These are phyloP conservation scores for Lithophane socia DNA, from an alignment of 2,888 invertebrate genomes.

Conservation along the genomic window DNA sequence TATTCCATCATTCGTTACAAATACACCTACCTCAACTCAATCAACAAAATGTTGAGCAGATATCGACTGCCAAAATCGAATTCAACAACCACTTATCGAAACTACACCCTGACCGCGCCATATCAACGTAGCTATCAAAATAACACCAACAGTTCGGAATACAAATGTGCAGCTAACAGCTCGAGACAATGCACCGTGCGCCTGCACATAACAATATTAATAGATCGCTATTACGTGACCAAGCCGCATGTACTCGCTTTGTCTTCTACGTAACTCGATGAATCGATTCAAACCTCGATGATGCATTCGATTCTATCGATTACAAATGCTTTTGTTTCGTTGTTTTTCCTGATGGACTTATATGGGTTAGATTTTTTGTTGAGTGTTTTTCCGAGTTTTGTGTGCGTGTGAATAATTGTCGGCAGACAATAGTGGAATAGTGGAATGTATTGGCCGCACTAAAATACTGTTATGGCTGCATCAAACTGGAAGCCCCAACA, in stretches of 20 bases:
- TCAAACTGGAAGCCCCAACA: conserved; percentile 1
- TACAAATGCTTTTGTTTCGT: conserved; percentile 60
- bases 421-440: background rate
- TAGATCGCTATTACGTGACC: conserved; percentile 73
- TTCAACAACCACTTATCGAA: conserved; percentile 9
- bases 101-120: conserved; percentile 6
- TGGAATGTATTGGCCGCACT: background rate
- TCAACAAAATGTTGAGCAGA: background rate
- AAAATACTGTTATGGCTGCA: background rate
- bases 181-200: conserved; percentile 70
- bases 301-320: conserved; percentile 54
- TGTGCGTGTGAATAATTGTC: conserved; percentile 28
- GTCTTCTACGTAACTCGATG: conserved; percentile 65
- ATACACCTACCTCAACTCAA: background rate
- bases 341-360: conserved; percentile 67
- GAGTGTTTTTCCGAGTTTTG: conserved; percentile 15
- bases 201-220: conserved; percentile 71
- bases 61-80: background rate
- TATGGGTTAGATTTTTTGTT: conserved; percentile 61
- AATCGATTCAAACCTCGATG: conserved; percentile 49
- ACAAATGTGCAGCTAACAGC: conserved; percentile 54
- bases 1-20: background rate
- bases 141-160: conserved; percentile 44
- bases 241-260: conserved; percentile 65
- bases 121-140: conserved; percentile 41